Percentiles rank a stretch among this genome's conserved stretches.
Conservation (phyloP, 37 sponge, comb jelly and placozoan genomes). For the Agelas oroides region DNA sequence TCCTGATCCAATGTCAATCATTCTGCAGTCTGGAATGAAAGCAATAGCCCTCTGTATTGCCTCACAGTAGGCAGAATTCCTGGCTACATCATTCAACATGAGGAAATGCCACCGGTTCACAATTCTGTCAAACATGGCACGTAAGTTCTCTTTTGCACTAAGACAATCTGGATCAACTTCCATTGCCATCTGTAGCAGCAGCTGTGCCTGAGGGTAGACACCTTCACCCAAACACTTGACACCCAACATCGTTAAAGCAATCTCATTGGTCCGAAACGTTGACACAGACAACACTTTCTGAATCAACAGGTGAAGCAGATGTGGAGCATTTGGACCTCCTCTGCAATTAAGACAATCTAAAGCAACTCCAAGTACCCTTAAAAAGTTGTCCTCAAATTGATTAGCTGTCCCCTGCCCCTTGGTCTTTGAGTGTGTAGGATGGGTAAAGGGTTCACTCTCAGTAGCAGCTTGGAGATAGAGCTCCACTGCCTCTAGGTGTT, state of each 20-base stretch:
- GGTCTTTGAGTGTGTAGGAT: too few relatives aligned
- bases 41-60: conserved; percentile 55
- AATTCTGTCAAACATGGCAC: conserved; percentile 35
- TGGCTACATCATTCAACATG: conserved; percentile 74
- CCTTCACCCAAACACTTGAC: conserved; percentile 53
- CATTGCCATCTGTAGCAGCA: conserved; percentile 36
- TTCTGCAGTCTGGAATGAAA: conserved; percentile 20
- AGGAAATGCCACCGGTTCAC: conserved; percentile 76
- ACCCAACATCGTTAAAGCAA: conserved; percentile 31
- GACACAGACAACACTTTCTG: too few relatives aligned
- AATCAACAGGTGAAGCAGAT: too few relatives aligned
- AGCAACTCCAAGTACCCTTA: too few relatives aligned
- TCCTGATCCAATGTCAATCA: conserved; percentile 82
- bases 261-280: not conserved
- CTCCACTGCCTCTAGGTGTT: too few relatives aligned
- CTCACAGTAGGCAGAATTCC: conserved; percentile 54
- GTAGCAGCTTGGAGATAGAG: too few relatives aligned
- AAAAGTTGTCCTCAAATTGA: too few relatives aligned
- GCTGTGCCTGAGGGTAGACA: conserved; percentile 27
- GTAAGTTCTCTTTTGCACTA: conserved; percentile 56
- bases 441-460: too few relatives aligned
- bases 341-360: too few relatives aligned
- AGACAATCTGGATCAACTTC: conserved; percentile 38
- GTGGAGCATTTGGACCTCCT: too few relatives aligned
- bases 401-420: too few relatives aligned